These are phyloP conservation scores for Chaitophorus viminalis DNA, from an alignment of 2,888 invertebrate genomes.

Conservation along the genomic window DNA sequence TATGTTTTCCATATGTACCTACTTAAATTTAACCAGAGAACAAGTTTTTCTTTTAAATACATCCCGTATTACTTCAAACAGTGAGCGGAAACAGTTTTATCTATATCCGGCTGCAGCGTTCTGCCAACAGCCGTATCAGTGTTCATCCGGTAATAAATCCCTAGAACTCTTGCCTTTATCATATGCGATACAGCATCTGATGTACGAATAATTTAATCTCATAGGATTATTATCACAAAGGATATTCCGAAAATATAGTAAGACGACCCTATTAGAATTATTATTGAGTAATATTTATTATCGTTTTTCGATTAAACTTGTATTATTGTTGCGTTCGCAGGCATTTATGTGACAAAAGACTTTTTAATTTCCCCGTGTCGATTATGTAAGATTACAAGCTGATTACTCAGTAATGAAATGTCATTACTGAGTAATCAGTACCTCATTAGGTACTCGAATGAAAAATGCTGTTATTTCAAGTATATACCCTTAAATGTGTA, in stretches of 20 bases:
- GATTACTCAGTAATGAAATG: neutral
- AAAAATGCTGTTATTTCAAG: neutral
- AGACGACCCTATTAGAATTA: conserved; percentile 13
- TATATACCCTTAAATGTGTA: neutral
- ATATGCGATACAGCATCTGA: conserved; percentile 8
- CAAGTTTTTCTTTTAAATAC: conserved; percentile 10
- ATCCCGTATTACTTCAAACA: neutral
- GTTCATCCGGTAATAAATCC: conserved; percentile 12
- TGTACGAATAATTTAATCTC: conserved; percentile 44
- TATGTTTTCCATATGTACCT: neutral
- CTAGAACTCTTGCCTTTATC: neutral
- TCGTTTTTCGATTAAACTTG: conserved; percentile 51
- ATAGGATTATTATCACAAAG: conserved; percentile 9
- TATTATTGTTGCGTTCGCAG: neutral
- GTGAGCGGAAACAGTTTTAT: conserved; percentile 38
- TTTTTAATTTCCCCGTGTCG: conserved; percentile 44
- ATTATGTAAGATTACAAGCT: neutral
- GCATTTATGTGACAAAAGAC: conserved; percentile 11
- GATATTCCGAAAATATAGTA: neutral
- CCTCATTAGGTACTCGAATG: too few relatives aligned
- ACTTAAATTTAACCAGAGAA: neutral
- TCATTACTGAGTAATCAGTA: too few relatives aligned
- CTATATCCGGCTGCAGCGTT: conserved; percentile 31
- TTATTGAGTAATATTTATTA: conserved; percentile 29
- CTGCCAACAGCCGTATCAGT: neutral